These are phyloP conservation scores for Ranitomeya imitator DNA, from an alignment of 2,113 vertebrate species.

Conservation along the genomic window DNA sequence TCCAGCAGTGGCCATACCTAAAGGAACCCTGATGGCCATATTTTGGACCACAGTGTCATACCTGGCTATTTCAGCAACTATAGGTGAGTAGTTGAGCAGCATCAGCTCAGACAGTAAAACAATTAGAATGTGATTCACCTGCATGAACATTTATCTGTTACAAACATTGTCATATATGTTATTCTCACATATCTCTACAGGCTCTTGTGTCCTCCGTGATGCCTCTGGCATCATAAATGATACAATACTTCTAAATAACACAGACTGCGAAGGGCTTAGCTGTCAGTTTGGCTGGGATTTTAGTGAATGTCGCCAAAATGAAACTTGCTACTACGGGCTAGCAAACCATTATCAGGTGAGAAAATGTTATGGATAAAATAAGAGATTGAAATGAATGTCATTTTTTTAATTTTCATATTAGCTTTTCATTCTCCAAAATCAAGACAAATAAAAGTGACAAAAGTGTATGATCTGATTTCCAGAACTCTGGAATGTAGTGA, in stretches of 20 bases:
- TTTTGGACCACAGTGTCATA: slow-evolving; percentile 72
- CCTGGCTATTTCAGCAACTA: slow-evolving; percentile 66
- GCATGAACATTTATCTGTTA: not conserved
- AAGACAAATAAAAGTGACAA: not conserved
- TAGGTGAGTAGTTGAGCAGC: slow-evolving; percentile 61
- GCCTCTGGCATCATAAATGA: slow-evolving; percentile 72
- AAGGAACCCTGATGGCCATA: slow-evolving; percentile 72
- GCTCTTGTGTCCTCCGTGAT: slow-evolving; percentile 68
- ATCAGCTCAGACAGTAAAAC: not conserved
- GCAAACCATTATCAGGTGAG: slow-evolving; percentile 69
- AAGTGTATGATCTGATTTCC: not conserved
- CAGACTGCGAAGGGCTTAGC: slow-evolving; percentile 65
- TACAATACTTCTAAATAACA: slow-evolving; percentile 63
- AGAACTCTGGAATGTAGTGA: not conserved
- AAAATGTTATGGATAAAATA: not conserved
- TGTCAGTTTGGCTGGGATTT: slow-evolving; percentile 76
- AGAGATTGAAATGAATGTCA: not conserved
- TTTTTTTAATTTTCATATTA: not conserved
- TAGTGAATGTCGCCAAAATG: slow-evolving; percentile 63
- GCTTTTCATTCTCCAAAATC: not conserved
- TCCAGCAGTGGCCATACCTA: slow-evolving; percentile 71
- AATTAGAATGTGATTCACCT: not conserved
- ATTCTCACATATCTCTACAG: slow-evolving; percentile 55
- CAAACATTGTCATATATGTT: not conserved
- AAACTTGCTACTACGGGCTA: slow-evolving; percentile 67